These are phyloP conservation scores for Dryas iulia DNA, from an alignment of 1,140 invertebrate genomes.

Conservation along the genomic window DNA sequence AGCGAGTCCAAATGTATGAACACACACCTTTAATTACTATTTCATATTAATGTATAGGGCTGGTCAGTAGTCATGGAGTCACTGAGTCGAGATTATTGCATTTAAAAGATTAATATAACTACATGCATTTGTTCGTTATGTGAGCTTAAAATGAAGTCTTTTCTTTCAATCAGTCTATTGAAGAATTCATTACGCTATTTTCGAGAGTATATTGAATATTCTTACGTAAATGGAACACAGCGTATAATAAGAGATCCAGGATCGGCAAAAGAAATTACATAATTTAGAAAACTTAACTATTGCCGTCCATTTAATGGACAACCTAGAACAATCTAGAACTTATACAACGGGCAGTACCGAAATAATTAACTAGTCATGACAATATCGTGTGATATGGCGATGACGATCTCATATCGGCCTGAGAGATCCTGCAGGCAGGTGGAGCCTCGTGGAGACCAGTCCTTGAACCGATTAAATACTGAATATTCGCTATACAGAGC, in stretches of 20 bases:
- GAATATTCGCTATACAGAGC: constrained; percentile 69
- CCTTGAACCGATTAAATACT: constrained; percentile 29
- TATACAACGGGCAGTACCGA: constrained; percentile 39
- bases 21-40: neutral
- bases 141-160: constrained; percentile 18
- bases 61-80: neutral
- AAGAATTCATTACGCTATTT: constrained; percentile 6
- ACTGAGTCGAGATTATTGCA: constrained; percentile 1
- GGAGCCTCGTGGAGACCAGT: constrained; percentile 41
- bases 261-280: constrained; percentile 44
- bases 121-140: constrained; percentile 13
- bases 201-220: constrained; percentile 1
- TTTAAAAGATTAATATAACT: neutral
- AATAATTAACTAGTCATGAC: constrained; percentile 28
- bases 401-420: constrained; percentile 1
- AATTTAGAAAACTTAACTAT: constrained; percentile 58
- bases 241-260: constrained; percentile 29
- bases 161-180: constrained; percentile 24
- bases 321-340: constrained; percentile 34
- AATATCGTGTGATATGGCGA: constrained; percentile 42
- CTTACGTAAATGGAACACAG: constrained; percentile 10
- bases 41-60: neutral
- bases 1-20: neutral
- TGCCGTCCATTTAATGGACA: constrained; percentile 62
- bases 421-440: neutral